Evolutionary conservation across 2,888 invertebrate genomes (phyloP).

Genomic region (Alloplasta piceator): DNA sequence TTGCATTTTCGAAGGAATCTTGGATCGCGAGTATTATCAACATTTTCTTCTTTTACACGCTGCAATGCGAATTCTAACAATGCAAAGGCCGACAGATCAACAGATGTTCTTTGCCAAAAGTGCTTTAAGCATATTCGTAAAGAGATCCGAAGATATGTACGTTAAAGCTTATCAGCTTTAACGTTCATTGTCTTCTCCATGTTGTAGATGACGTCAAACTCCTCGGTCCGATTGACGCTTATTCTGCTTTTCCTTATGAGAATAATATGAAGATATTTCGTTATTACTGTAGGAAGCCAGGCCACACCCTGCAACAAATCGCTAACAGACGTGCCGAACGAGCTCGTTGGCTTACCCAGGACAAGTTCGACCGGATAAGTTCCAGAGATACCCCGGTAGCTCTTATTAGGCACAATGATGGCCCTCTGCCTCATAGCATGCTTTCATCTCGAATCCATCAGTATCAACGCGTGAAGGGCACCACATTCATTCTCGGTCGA

Average conservation of each 20-base stretch:
- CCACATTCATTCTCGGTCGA: too few relatives aligned
- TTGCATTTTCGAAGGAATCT: slow-evolving; percentile 60
- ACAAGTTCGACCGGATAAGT: slow-evolving; percentile 25
- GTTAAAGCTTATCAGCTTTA: too few relatives aligned
- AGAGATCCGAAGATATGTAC: too few relatives aligned
- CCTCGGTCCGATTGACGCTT: too few relatives aligned
- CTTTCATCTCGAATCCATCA: too few relatives aligned
- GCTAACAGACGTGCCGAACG: too few relatives aligned
- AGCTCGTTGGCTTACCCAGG: slow-evolving; percentile 9
- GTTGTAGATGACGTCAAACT: slow-evolving; percentile 26
- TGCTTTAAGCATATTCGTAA: too few relatives aligned
- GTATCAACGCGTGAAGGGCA: too few relatives aligned
- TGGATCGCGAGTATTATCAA: slow-evolving; percentile 38
- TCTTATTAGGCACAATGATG: slow-evolving; percentile 8
- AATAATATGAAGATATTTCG: slow-evolving; percentile 41
- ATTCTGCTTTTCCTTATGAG: slow-evolving; percentile 43
- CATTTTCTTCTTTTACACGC: slow-evolving; percentile 56
- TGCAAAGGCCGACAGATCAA: slow-evolving; percentile 25
- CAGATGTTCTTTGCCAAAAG: slow-evolving; percentile 9
- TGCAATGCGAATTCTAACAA: not conserved
- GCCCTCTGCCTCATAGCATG: slow-evolving; percentile 11
- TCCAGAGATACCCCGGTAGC: slow-evolving; percentile 1
- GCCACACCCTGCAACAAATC: too few relatives aligned
- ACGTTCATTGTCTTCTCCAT: slow-evolving; percentile 24
- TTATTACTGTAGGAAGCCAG: slow-evolving; percentile 12